Percentiles rank a stretch among this genome's conserved stretches.
Evolutionary conservation across 2,888 invertebrate species (phyloP).

Genomic region (Entomobrya multifasciata): DNA sequence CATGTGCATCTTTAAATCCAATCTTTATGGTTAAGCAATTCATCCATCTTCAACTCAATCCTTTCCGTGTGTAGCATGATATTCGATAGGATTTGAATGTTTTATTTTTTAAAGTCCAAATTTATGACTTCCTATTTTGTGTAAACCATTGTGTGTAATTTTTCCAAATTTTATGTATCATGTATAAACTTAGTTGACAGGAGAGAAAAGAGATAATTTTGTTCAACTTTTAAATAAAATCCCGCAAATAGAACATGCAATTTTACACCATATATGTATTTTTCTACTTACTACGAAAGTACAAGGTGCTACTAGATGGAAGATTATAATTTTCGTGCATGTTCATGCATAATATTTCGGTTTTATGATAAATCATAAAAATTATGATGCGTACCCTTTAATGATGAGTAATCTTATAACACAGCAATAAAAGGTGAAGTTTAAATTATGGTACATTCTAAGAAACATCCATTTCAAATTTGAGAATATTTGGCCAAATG

Average conservation of each 20-base stretch:
- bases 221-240: too few species aligned
- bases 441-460: not conserved
- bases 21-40: not conserved
- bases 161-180: too few species aligned
- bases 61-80: not conserved
- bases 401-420: too few species aligned
- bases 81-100: too few species aligned
- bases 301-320: not conserved
- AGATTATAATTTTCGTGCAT: not conserved
- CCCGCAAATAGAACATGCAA: too few species aligned
- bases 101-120: not conserved
- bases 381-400: not conserved
- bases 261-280: not conserved
- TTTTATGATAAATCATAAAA: not conserved
- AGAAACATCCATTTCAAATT: conserved; percentile 1
- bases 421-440: too few species aligned
- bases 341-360: not conserved
- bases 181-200: too few species aligned
- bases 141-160: not conserved
- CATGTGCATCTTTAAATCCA: not conserved
- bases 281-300: not conserved
- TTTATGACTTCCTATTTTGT: not conserved
- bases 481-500: conserved; percentile 18
- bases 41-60: not conserved
- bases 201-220: too few species aligned